phyloP scores from a whole-genome alignment of 2,113 vertebrate species.

The Odocoileus hemionus region DNA sequence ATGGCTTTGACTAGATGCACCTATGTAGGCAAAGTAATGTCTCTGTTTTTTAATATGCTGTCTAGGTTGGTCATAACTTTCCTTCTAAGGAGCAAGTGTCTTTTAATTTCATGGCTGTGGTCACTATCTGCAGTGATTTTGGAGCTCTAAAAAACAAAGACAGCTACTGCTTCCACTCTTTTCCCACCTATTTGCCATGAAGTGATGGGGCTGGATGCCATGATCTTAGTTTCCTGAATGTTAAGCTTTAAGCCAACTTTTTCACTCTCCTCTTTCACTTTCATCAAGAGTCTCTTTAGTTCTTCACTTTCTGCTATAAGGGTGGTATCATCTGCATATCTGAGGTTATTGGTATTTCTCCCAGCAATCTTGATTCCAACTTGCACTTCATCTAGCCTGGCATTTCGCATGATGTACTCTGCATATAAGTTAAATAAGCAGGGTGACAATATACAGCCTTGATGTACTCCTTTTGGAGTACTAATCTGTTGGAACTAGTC shows the following conservation, averaged over 20 bases:
- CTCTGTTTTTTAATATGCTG: not conserved
- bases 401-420: not conserved
- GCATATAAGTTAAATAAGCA: not conserved
- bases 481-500: not conserved
- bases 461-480: not conserved
- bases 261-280: not conserved
- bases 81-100: rapidly evolving
- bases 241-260: not conserved
- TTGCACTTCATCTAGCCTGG: not conserved
- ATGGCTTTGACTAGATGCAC: not conserved
- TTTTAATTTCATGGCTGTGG: not conserved
- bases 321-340: not conserved
- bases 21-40: not conserved
- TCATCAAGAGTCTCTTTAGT: not conserved
- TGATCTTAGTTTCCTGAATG: not conserved
- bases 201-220: not conserved
- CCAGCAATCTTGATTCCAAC: not conserved
- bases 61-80: not conserved
- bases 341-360: not conserved
- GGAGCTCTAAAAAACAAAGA: rapidly evolving
- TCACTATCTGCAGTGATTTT: not conserved
- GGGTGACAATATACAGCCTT: not conserved
- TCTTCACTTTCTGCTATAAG: not conserved
- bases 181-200: not conserved
- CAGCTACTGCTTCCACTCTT: not conserved